A percentile compares a stretch with the other conserved stretches of the same genome.
Evolutionary conservation across 1,140 invertebrate genomes (phyloP).

Genomic region (Dufourea novaeangliae): DNA sequence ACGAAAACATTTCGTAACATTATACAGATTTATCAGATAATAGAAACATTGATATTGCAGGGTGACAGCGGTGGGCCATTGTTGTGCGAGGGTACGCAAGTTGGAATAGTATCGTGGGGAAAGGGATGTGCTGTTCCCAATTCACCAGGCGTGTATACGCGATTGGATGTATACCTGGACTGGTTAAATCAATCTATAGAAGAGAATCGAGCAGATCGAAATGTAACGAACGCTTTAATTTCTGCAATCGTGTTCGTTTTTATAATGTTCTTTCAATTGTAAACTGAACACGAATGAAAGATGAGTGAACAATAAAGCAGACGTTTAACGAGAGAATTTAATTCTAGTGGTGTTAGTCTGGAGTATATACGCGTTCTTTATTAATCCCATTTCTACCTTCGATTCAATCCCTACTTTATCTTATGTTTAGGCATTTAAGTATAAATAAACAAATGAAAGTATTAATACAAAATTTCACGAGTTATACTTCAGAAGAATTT

Average conservation of each 20-base stretch:
- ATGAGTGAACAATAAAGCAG: no score
- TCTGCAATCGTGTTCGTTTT: neutral
- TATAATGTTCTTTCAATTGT: neutral
- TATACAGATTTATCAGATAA: neutral
- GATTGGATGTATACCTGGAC: conserved; percentile 83
- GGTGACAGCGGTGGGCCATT: conserved; percentile 76
- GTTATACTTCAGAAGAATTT: no score
- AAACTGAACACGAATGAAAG: no score
- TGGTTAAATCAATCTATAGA: conserved; percentile 82
- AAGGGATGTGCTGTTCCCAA: conserved; percentile 86
- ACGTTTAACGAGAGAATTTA: no score
- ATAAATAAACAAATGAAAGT: no score
- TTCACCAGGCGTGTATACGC: conserved; percentile 87
- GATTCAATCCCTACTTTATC: no score
- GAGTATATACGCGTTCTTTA: no score
- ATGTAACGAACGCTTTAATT: neutral
- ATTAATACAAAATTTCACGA: no score
- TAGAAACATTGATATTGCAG: conserved; percentile 59
- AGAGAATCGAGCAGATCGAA: conserved; percentile 31
- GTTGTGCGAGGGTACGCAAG: conserved; percentile 76
- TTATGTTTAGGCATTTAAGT: no score
- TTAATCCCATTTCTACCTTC: no score
- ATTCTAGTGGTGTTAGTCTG: no score
- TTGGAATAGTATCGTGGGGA: conserved; percentile 87
- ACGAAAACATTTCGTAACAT: neutral